phyloP scores from a whole-genome alignment of 1,140 invertebrate species.

The Portunus trituberculatus region DNA sequence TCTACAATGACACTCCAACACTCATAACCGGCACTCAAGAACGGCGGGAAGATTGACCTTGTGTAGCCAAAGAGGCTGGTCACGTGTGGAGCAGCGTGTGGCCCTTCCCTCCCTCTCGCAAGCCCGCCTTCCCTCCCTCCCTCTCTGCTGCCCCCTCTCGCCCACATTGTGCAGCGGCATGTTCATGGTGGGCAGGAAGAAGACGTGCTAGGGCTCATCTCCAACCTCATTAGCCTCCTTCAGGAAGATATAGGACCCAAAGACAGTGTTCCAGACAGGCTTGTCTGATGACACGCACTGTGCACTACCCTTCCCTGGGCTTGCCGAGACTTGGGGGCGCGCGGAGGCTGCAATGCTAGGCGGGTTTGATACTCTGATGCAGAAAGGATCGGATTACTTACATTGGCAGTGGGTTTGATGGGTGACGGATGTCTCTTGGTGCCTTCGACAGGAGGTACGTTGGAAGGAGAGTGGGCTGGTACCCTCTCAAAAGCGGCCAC shows the following conservation, averaged over 20 bases:
- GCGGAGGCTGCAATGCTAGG: neutral
- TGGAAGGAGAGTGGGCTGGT: slow-evolving; percentile 49
- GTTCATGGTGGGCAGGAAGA: neutral
- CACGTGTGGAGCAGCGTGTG: slow-evolving; percentile 8
- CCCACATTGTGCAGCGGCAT: slow-evolving; percentile 5
- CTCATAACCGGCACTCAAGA: neutral
- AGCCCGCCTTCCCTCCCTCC: too few relatives aligned
- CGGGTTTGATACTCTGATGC: neutral
- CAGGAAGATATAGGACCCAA: too few relatives aligned
- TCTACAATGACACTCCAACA: neutral
- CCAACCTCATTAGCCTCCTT: too few relatives aligned
- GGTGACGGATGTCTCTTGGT: slow-evolving; percentile 65
- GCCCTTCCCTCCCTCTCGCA: neutral
- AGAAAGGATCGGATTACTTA: slow-evolving; percentile 31
- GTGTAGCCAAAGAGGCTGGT: neutral
- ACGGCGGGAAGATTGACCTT: slow-evolving; percentile 11
- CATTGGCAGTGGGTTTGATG: slow-evolving; percentile 66
- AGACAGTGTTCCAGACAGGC: too few relatives aligned
- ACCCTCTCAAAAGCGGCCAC: slow-evolving; percentile 54
- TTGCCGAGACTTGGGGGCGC: too few relatives aligned
- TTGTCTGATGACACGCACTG: too few relatives aligned
- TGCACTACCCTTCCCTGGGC: too few relatives aligned
- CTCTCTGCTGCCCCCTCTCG: neutral
- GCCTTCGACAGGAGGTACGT: slow-evolving; percentile 25
- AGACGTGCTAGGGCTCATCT: neutral